Base-by-base conservation (phyloP, 1,140 invertebrate genomes). In the Apolygus lucorum region DNA sequence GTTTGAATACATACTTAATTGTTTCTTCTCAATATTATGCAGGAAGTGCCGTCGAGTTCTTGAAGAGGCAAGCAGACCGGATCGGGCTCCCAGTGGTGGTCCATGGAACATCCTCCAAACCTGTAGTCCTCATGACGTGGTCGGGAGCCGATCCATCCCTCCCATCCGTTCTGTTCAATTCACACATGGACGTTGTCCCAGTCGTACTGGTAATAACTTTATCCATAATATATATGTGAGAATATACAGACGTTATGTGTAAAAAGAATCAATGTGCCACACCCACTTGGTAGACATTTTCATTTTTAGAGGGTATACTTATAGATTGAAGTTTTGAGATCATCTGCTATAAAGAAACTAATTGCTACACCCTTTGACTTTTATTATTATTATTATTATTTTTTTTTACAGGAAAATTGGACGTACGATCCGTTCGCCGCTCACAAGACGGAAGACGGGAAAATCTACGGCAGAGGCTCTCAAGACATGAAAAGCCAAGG, bases 141-240 rank as follows among this genome's bases (percentile, higher is more conserved):
- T 74, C 78, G 69, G 94, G 94, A 42, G 80, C 77, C 0, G 78
- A 92, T 13, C 90, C 91, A 0, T 74, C 79, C 0, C 77, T 92
- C 63, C 85, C 88, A 1, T 82, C 89, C 0, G 81, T 98, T 42
- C 75, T 96, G 28, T 83, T 98, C 0, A 96, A 96, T 77, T 95
- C 92, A 14, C 95, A 97, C 74, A 96, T 92, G 84, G 95, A 97
- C 81, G 94, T 97, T 24, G 95, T 98, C 4, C 93, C 94, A 1
- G 92, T 93, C 0, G 93, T 88, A 78, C 81, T 83, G 73, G 90
- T 91, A 81, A 82, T 81, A 17, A 24, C 17, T n/a, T n/a, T n/a
- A n/a, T n/a, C n/a, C n/a, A n/a, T n/a, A n/a, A n/a, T n/a, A n/a
- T n/a, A n/a, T n/a, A n/a, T n/a, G n/a, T n/a, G n/a, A n/a, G n/a